Percentiles rank a stretch among this genome's conserved stretches.
phyloP scores from a whole-genome alignment of 2,888 invertebrate species.

The Tetramorium bicarinatum region DNA sequence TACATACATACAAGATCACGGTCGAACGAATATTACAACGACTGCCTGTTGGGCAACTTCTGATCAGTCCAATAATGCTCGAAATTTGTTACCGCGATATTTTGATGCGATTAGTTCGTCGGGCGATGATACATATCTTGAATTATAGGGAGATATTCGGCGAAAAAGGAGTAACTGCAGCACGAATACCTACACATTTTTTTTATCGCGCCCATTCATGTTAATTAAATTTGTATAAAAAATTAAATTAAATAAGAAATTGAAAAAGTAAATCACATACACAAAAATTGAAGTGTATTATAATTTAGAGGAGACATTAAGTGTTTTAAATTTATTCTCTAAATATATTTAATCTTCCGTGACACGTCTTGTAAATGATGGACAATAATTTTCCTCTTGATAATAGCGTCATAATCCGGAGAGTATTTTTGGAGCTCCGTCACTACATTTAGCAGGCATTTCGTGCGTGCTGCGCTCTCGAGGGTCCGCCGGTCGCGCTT shows the following conservation, averaged over 20 bases:
- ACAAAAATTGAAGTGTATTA: background rate
- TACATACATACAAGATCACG: no score
- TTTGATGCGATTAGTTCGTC: background rate
- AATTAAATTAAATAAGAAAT: background rate
- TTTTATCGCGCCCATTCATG: background rate
- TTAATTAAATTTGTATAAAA: background rate
- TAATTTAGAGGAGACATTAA: background rate
- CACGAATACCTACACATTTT: background rate
- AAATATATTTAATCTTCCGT: background rate
- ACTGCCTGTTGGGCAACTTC: conserved; percentile 33
- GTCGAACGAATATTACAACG: conserved; percentile 24
- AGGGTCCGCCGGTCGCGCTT: conserved; percentile 19
- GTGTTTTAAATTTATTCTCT: background rate
- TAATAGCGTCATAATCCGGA: background rate
- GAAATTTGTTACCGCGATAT: conserved; percentile 10
- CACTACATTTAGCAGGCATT: conserved; percentile 3
- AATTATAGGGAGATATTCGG: background rate
- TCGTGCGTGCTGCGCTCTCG: background rate
- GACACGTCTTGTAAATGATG: background rate
- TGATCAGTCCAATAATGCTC: conserved; percentile 19
- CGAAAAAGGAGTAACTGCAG: background rate
- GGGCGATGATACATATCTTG: background rate
- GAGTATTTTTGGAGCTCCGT: background rate
- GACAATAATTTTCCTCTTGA: background rate
- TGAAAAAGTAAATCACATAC: background rate